Base-by-base conservation (phyloP, 2,888 invertebrate genomes). In the Leptinotarsa tumamoca region DNA sequence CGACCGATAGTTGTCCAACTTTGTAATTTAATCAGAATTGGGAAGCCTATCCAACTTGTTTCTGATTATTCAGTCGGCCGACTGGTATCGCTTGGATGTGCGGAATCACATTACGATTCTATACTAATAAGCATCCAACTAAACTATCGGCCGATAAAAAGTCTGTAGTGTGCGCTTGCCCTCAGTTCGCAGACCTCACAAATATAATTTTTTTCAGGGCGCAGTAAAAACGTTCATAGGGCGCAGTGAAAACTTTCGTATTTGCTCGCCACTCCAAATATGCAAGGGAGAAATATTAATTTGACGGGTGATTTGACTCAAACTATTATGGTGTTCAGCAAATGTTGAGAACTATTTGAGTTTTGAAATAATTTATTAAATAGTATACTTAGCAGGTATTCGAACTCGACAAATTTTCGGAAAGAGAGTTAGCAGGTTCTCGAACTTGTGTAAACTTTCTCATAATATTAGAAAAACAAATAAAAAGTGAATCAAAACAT, bases 381-480 rank as follows among this genome's bases (percentile, higher is more conserved):
- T 23, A 61, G 61, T 15, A 10, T 5, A 61, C 61, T 61, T 27
- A 61, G 23, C 61, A 61, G 61, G 23, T 61, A 27, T 61, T 23
- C 61, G 23, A 58, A 58, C 58, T 58, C 23, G 21, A 23, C 58
- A 58, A 58, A 58, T 23, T 58, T 58, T 58, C 14, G 15, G 58
- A 58, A 23, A 58, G 13, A 2, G 58, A 23, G 23, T 58, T 58
- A 58, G 58, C 58, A 58, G 33, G 33, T 33, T 7, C 33, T 63
- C 33, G 33, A 63, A 17, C 33, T 33, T 63, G 43, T 43, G 63
- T 63, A 33, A 43, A 63, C 63, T 43, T 13, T 10, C 43, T 27
- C n/a, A 63, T 43, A 43, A 17, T 43, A 63, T 63, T 43, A n/a
- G 63, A 43, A 33, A 43, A 63, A 63, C 43, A 63, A 61, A 63